Percentiles rank a stretch among this genome's conserved stretches.
phyloP scores from a whole-genome alignment of 2,797 vertebrate genomes.

The Kryptolebias ocellatus region DNA sequence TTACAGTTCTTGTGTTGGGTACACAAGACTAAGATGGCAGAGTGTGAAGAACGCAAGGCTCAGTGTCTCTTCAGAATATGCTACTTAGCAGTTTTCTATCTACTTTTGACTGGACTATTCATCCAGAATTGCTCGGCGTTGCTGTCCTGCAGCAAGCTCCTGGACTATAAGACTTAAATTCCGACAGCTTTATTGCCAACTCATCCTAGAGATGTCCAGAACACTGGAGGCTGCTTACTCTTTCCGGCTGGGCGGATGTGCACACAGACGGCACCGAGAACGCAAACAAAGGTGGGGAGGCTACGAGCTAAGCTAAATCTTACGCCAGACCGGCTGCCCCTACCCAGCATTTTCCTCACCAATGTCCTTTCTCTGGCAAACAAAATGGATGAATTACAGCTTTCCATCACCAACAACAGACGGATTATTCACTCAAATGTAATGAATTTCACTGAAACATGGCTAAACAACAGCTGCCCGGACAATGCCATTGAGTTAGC shows the following conservation, averaged over 20 bases:
- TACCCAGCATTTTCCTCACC: constrained; percentile 5
- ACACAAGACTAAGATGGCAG: too few relatives aligned
- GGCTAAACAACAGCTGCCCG: too few relatives aligned
- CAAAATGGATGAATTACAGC: constrained; percentile 2
- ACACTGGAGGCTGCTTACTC: not conserved
- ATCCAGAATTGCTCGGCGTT: not conserved
- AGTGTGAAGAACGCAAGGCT: too few relatives aligned
- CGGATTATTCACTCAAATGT: not conserved
- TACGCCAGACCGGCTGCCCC: not conserved
- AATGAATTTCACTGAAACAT: not conserved
- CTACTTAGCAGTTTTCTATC: not conserved
- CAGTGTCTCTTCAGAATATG: not conserved
- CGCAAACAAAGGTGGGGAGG: too few relatives aligned
- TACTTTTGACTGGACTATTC: not conserved
- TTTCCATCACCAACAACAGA: not conserved
- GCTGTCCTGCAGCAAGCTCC: not conserved
- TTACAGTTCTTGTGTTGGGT: too few relatives aligned
- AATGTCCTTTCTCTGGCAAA: constrained; percentile 2
- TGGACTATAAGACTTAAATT: not conserved
- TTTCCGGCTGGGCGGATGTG: not conserved
- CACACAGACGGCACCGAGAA: too few relatives aligned
- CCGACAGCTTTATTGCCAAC: not conserved
- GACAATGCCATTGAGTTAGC: too few relatives aligned
- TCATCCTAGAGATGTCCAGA: not conserved
- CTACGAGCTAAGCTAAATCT: not conserved